Base-by-base conservation (phyloP, 92 coral and sea anemone species). In the Epizoanthus rinbou region DNA sequence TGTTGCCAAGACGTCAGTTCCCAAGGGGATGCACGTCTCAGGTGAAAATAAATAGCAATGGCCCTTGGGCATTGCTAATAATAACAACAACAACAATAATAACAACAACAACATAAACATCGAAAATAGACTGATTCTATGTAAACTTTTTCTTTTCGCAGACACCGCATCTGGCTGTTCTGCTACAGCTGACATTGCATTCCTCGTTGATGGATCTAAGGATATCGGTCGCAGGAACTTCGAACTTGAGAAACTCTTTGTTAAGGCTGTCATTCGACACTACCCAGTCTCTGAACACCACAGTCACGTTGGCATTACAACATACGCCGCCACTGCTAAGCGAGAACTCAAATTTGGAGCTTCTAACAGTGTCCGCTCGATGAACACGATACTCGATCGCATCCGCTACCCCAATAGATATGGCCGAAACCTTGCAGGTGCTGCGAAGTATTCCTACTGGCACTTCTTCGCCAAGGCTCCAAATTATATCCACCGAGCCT, bases 171-270 rank as follows among this genome's bases (percentile, higher is more conserved):
- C 82, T 0, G 82, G 82, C 85, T 95, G 92, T 76, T 88, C 91
- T 39, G 98, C 94, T 54, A 91, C 97, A 37, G 84, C 94, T 56
- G 99, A 96, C 76, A 88, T 96, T 57, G 99, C 89, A n/a, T 94
- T 96, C 91, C 92, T 96, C 41, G 71, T 96, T 82, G 99, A 96
- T 76, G 97, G 95, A 41, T 91, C 99, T 45, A 91, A 85, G 65
- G 85, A 80, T n/a, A 94, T 96, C 59, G 94, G 93, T 28, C 87
- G 87, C 35, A 63, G 85, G 6, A 94, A 94, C 91, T 96, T 94
- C 91, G 90, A 89, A 72, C 85, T 91, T 5, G 87, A 87, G 82
- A 94, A 94, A 54, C 78, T 87, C 57, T 96, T 96, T 80, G 80
- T 91, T 54, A 90, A 80, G 84, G 74, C 87, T 21, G 66, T 96